Conservation (phyloP, 37 sponge, comb jelly and placozoan genomes). For the Agelas oroides region DNA sequence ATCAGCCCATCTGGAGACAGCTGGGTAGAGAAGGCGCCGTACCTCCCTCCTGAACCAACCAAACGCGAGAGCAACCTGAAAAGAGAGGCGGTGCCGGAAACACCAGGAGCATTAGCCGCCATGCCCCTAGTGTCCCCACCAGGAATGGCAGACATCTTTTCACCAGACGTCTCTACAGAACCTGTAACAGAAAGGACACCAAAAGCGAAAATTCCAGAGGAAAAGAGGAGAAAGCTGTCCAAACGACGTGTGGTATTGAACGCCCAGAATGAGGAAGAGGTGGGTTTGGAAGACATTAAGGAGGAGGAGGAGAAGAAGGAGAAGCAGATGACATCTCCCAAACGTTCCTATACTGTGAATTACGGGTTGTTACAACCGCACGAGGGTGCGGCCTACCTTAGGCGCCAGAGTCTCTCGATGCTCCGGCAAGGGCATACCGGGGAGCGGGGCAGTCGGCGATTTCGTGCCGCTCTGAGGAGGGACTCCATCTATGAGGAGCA, state of each 20-base stretch:
- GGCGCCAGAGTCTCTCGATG: slow-evolving; percentile 46
- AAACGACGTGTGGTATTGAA: too few species aligned
- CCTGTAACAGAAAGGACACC: too few species aligned
- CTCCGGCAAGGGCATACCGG: slow-evolving; percentile 52
- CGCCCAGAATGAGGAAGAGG: too few species aligned
- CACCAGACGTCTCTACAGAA: too few species aligned
- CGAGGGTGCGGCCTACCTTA: neutral
- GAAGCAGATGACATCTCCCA: neutral
- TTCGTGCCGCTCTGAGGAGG: slow-evolving; percentile 54
- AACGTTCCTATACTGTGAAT: slow-evolving; percentile 8
- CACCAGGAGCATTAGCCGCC: neutral
- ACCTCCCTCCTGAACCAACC: neutral
- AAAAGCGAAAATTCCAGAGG: too few species aligned
- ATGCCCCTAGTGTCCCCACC: neutral
- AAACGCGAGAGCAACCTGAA: neutral
- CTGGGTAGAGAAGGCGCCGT: slow-evolving; percentile 37
- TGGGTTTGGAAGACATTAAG: neutral
- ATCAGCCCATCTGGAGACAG: slow-evolving; percentile 31
- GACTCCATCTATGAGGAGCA: slow-evolving; percentile 74
- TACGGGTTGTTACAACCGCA: neutral
- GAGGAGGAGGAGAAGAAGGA: slow-evolving; percentile 18
- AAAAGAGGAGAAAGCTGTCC: too few species aligned
- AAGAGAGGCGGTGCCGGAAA: neutral
- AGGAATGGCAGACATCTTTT: too few species aligned
- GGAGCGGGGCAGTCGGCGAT: slow-evolving; percentile 57